These are phyloP conservation scores for Phainopepla nitens DNA, from an alignment of 2,113 vertebrate genomes.

Conservation along the genomic window DNA sequence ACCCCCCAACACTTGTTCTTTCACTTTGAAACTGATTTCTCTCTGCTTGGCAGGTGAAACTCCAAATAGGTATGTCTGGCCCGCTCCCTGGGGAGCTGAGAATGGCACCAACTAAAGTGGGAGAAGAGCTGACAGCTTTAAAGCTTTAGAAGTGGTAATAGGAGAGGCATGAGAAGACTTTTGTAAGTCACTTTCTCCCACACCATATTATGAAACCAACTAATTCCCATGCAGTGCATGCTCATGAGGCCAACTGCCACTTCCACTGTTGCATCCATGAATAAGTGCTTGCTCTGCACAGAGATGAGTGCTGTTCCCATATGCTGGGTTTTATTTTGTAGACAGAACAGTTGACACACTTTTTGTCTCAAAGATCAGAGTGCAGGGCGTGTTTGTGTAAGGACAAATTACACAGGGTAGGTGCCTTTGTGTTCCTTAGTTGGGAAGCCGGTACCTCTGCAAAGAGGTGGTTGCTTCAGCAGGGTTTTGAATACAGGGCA, in stretches of 20 bases:
- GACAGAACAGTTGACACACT: conserved; percentile 53
- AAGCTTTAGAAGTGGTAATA: conserved; percentile 71
- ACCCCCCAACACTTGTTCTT: conserved; percentile 55
- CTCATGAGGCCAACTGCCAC: conserved; percentile 69
- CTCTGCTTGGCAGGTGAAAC: conserved; percentile 64
- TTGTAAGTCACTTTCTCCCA: conserved; percentile 65
- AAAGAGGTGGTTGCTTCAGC: not conserved
- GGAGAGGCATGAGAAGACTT: conserved; percentile 66
- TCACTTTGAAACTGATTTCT: conserved; percentile 60
- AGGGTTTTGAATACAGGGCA: not conserved
- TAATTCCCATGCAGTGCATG: conserved; percentile 67
- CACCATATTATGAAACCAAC: conserved; percentile 62
- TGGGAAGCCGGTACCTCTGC: not conserved
- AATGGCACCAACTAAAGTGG: conserved; percentile 56
- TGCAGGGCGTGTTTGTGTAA: conserved; percentile 41
- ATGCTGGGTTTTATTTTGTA: conserved; percentile 58
- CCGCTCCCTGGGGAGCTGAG: conserved; percentile 26
- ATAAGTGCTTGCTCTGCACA: conserved; percentile 38
- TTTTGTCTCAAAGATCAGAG: conserved; percentile 59
- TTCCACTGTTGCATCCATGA: conserved; percentile 62
- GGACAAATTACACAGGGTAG: conserved; percentile 27
- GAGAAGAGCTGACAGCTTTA: conserved; percentile 69
- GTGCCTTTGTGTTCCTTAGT: not conserved
- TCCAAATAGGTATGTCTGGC: conserved; percentile 50
- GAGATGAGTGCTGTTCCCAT: conserved; percentile 60